Evolutionary conservation across 2,113 vertebrate species (phyloP).

Genomic region (Dicaeum eximium): DNA sequence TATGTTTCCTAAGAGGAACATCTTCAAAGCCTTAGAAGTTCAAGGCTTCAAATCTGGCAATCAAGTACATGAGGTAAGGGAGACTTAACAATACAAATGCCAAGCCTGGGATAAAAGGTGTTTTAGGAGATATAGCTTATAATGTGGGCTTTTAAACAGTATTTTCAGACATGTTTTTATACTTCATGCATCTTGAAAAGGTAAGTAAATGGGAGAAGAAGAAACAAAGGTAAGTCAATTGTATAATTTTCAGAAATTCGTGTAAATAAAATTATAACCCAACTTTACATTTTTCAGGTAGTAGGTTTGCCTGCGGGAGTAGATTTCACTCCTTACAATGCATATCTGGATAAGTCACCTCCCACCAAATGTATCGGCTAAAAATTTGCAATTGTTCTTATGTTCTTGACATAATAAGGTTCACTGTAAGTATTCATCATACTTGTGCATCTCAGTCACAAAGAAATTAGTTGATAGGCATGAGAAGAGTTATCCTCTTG

Average conservation of each 20-base stretch:
- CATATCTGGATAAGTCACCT: background rate
- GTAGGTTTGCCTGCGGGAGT: background rate
- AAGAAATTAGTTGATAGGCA: background rate
- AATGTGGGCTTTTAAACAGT: background rate
- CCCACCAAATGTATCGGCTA: background rate
- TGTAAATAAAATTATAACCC: background rate
- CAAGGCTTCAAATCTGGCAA: background rate
- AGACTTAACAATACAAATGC: background rate
- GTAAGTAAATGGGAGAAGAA: background rate
- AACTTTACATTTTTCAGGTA: background rate
- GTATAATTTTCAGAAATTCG: background rate
- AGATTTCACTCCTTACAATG: background rate
- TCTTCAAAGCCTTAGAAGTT: background rate
- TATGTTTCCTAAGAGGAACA: background rate
- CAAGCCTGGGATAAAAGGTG: background rate
- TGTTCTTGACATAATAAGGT: background rate
- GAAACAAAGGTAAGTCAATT: background rate
- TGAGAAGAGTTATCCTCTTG: background rate
- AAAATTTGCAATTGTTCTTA: background rate
- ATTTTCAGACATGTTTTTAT: background rate
- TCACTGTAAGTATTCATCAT: background rate
- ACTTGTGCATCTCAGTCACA: background rate
- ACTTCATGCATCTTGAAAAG: background rate
- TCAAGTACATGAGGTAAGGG: fast-evolving
- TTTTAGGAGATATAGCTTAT: background rate